Base-by-base conservation (phyloP, 1,140 invertebrate species). In the Caenorhabditis tropicalis region DNA sequence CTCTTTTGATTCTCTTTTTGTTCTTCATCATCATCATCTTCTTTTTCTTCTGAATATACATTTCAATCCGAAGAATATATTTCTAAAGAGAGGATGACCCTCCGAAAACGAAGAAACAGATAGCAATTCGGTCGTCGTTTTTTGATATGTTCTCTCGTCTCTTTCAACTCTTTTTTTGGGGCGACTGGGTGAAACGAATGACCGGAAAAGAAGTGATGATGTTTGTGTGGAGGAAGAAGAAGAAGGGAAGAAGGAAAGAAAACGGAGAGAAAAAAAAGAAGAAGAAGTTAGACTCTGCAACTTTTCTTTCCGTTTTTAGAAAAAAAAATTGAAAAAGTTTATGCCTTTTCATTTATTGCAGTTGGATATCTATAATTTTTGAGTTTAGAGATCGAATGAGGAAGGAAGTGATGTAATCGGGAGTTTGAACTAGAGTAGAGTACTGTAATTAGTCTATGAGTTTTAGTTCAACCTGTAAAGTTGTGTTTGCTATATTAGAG, bases 151-250 rank as follows among this genome's bases (percentile, higher is more conserved):
- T 24, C 21, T 27, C 24, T 56, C 39, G 39, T 56, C n/a, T 56
- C 29, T 56, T n/a, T 27, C 10, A 19, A 12, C 24, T 27, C 29
- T 56, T 27, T 56, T 9, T 2, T n/a, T n/a, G n/a, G n/a, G n/a
- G n/a, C n/a, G n/a, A n/a, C n/a, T n/a, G n/a, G n/a, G n/a, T n/a
- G 29, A 56, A 56, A 24, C 53, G 53, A 56, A 56, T 56, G 53
- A 56, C 53, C 53, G 53, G 53, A 56, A 56, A 56, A 56, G 53
- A 56, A 56, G 53, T 56, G 53, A 56, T 56, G 53, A 56, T 56
- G 53, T 56, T 56, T 56, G 53, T 56, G 53, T 56, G 21, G 39
- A 12, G 49, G 24, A 56, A 56, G 53, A 56, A 21, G 53, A 21
- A n/a, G 24, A 56, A 27, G 24, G n/a, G n/a, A n/a, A n/a, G n/a